Evolutionary conservation across 1,140 invertebrate genomes (phyloP).

Genomic region (Pseudomyrmex pallidus): DNA sequence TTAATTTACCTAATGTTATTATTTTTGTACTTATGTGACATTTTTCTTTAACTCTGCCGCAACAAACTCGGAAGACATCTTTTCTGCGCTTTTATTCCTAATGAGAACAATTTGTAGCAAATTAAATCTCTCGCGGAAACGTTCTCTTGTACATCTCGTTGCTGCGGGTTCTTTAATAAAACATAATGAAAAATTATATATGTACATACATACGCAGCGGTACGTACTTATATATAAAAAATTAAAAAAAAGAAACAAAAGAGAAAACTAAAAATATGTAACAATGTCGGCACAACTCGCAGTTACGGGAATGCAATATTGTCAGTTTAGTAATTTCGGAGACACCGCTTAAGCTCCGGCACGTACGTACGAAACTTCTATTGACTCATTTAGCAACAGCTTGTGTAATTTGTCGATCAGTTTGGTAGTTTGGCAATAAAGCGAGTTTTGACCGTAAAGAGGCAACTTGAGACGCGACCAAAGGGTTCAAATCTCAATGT

Average conservation of each 20-base stretch:
- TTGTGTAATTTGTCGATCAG: slow-evolving; percentile 25
- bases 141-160: neutral
- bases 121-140: neutral
- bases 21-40: neutral
- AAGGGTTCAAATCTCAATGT: neutral
- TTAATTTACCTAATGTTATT: too few species aligned
- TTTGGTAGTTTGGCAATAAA: neutral
- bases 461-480: neutral
- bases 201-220: neutral
- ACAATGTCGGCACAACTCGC: too few species aligned
- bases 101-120: neutral
- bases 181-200: neutral
- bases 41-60: neutral
- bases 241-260: neutral
- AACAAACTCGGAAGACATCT: neutral
- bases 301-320: slow-evolving; percentile 7
- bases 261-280: neutral
- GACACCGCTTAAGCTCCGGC: slow-evolving; percentile 9
- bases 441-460: neutral
- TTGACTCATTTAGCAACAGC: slow-evolving; percentile 31
- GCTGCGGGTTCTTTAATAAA: neutral
- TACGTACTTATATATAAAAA: neutral
- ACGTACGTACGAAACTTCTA: slow-evolving; percentile 23
- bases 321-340: slow-evolving; percentile 26
- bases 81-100: neutral